Conservation (phyloP, 2,113 vertebrate species). For the Gasterosteus nipponicus region DNA sequence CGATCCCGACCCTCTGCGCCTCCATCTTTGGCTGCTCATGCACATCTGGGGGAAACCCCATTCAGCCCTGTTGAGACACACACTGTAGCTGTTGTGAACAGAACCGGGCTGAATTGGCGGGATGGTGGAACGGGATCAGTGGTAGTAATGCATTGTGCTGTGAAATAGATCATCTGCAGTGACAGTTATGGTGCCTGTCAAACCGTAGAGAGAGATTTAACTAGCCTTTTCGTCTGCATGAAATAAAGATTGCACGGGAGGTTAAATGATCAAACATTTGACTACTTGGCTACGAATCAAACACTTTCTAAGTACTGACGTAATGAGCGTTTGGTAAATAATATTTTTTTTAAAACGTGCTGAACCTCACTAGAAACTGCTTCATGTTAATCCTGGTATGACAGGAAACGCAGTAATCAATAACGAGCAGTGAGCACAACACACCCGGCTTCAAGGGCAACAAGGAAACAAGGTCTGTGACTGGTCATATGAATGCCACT, state of each 20-base stretch:
- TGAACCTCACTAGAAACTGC: constrained; percentile 4
- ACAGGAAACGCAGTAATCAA: constrained; percentile 57
- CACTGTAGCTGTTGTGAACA: constrained; percentile 64
- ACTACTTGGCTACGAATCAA: constrained; percentile 63
- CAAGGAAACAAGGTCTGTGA: constrained; percentile 58
- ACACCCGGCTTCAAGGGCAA: constrained; percentile 45
- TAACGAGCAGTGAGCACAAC: constrained; percentile 44
- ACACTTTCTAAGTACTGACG: constrained; percentile 31
- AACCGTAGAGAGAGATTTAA: constrained; percentile 68
- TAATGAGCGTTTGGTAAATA: constrained; percentile 49
- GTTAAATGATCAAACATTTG: constrained; percentile 73
- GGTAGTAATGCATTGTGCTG: constrained; percentile 66
- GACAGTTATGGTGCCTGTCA: constrained; percentile 75
- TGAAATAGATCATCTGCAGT: constrained; percentile 69
- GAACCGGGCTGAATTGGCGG: constrained; percentile 66
- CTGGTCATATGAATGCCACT: constrained; percentile 55
- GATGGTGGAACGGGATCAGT: constrained; percentile 69
- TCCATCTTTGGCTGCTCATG: constrained; percentile 81
- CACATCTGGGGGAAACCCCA: constrained; percentile 73
- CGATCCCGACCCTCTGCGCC: constrained; percentile 76
- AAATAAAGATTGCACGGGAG: constrained; percentile 71
- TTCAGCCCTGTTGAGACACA: constrained; percentile 68
- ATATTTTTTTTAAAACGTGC: constrained; percentile 1
- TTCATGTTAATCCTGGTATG: constrained; percentile 47
- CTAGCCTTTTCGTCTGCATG: constrained; percentile 72